Evolutionary conservation across 2,888 invertebrate genomes (phyloP), one percentile per base, ranked within the genome.

Genomic region (Stenichneumon culpator): DNA sequence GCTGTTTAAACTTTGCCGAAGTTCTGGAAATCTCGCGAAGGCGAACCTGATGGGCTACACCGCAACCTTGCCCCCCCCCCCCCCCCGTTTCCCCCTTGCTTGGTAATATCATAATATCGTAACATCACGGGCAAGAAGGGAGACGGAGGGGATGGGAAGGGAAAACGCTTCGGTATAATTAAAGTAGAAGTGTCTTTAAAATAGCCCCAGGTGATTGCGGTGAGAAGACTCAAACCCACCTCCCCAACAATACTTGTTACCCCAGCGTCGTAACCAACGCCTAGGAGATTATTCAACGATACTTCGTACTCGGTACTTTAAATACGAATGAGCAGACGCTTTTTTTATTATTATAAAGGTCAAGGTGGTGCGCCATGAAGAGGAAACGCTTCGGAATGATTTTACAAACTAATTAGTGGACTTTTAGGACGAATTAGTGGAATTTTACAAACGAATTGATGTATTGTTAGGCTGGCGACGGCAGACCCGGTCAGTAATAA

Each of bases 181-280:
- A 93, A 93, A 92, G 91, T 91, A 86, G 89, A 93, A 93, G 90
- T 91, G 90, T 92, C 93, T 93, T 93, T 92, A 91, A 92, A 93
- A 92, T 90, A 91, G 92, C 93, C 92, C 83, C 90, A 84, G 91
- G 93, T 92, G 89, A 91, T 92, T 89, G 89, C 89, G 88, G 82
- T 75, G 67, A 80, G 73, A 57, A 52, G 25, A 50, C 67, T 60
- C 65, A 25, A 44, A 68, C 25, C 57, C 39, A 22, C 57, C 57
- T 2, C 69, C 16, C 75, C 82, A 63, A 39, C 79, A 67, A 77
- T 68, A 75, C 81, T 82, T 78, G 72, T 79, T 82, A 82, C 36
- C 60, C 79, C 19, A 60, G 75, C 77, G 73, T 63, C 60, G 52
- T 73, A 68, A 72, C 67, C 70, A 79, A 57, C 65, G 68, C 72